Base-by-base conservation (phyloP, 2,888 invertebrate species). In the Caenorhabditis zanzibari region DNA sequence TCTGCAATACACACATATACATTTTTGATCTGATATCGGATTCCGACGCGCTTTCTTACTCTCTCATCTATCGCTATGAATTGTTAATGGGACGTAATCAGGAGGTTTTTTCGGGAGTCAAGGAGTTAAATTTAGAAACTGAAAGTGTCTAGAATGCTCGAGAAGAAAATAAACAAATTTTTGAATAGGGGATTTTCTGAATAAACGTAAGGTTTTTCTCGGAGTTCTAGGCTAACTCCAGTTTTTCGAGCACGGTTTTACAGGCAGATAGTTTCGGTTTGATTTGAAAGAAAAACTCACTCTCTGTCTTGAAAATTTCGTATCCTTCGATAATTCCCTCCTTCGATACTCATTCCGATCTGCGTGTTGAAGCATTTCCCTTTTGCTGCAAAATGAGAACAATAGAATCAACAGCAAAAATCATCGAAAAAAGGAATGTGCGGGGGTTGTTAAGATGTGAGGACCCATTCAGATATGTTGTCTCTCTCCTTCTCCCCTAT, bases 361-460 rank as follows among this genome's bases (percentile, higher is more conserved):
- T 82, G 73, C 19, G 86, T 86, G 66, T 82, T 86, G 81, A 84
- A 86, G 66, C 86, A 86, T 35, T 82, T 80, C 72, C 81, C 81
- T 81, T 73, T 80, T 35, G 80, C 77, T 77, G 77, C 71, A 77
- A 77, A 71, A 52, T 41, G 63, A 19, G 47, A 38, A 77, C 77
- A 69, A 77, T 77, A 32, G 71, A 77, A 77, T 77, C 71, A 71
- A 71, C 69, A 77, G n/a, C n/a, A n/a, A 63, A 77, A 69, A 69
- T 69, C 69, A 69, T 6, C 38, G 10, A 38, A 38, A 38, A 38
- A 10, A 19, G 44, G 56, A n/a, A n/a, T 26, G 41, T 63, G 76
- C 76, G 76, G 47, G 76, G 68, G 76, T 76, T 68, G 66, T 69
- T 35, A 35, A 47, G 47, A 12, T 6, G 12, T 2, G 63, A 35